Conservation (phyloP, 2,113 vertebrate species). For the Cavia aperea region DNA sequence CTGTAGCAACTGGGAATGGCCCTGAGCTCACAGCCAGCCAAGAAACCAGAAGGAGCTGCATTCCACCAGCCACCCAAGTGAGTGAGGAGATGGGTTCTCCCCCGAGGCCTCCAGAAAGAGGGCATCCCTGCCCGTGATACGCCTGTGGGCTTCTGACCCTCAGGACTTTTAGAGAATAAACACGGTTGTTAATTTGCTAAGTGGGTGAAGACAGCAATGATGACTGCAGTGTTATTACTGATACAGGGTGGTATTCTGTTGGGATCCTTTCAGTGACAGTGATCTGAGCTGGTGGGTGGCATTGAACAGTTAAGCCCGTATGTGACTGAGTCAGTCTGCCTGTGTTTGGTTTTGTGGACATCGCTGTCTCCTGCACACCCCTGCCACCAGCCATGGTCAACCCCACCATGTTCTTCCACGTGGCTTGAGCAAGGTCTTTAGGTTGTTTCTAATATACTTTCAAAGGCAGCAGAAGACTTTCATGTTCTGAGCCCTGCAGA, state of each 20-base stretch:
- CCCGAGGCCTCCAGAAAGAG: neutral
- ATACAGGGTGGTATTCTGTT: neutral
- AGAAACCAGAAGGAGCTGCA: neutral
- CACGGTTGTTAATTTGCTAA: neutral
- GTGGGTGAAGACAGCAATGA: neutral
- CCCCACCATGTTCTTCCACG: neutral
- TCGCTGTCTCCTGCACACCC: neutral
- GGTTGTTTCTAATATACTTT: neutral
- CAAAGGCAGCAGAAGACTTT: neutral
- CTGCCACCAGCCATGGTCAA: neutral
- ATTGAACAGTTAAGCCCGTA: neutral
- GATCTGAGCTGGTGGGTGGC: neutral
- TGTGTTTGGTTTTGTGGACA: neutral
- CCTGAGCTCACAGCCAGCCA: neutral
- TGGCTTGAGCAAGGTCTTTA: neutral
- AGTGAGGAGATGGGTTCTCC: neutral
- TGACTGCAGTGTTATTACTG: no score
- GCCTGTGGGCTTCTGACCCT: neutral
- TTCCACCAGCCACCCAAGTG: neutral
- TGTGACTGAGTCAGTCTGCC: neutral
- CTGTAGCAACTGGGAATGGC: neutral
- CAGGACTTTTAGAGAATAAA: neutral
- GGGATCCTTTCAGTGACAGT: neutral
- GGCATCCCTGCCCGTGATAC: neutral
- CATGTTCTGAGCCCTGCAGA: neutral